Evolutionary conservation across 2,888 invertebrate species (phyloP).

Genomic region (Anodontia alba): DNA sequence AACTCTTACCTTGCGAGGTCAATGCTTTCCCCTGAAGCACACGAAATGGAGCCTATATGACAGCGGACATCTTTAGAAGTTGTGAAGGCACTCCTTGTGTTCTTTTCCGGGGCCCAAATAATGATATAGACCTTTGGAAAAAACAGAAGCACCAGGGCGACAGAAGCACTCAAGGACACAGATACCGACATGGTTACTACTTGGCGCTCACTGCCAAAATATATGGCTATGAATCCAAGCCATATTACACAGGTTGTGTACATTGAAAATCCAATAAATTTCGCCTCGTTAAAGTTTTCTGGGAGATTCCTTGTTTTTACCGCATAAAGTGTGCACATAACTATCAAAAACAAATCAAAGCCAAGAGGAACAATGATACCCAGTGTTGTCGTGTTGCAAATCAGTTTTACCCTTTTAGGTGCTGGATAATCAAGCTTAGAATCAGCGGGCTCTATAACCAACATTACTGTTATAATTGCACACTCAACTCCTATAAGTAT

Average conservation of each 20-base stretch:
- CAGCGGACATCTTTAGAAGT: slow-evolving; percentile 90
- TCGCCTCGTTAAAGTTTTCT: slow-evolving; percentile 96
- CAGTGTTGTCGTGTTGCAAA: slow-evolving; percentile 88
- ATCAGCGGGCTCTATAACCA: slow-evolving; percentile 88
- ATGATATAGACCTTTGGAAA: slow-evolving; percentile 92
- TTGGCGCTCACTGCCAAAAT: slow-evolving; percentile 92
- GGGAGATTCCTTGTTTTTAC: slow-evolving; percentile 93
- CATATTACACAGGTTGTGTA: slow-evolving; percentile 98
- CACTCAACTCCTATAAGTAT: slow-evolving; percentile 95
- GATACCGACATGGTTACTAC: slow-evolving; percentile 89
- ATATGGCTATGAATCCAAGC: slow-evolving; percentile 98
- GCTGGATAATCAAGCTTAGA: slow-evolving; percentile 85
- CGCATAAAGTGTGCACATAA: slow-evolving; percentile 97
- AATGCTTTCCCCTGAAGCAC: slow-evolving; percentile 78
- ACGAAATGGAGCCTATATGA: slow-evolving; percentile 87
- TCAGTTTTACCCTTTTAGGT: slow-evolving; percentile 87
- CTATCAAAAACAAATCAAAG: slow-evolving; percentile 90
- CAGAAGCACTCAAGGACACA: slow-evolving; percentile 90
- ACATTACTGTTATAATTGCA: slow-evolving; percentile 88
- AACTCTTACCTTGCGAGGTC: slow-evolving; percentile 73
- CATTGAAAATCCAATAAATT: slow-evolving; percentile 97
- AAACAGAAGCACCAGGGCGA: slow-evolving; percentile 90
- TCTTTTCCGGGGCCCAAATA: slow-evolving; percentile 90
- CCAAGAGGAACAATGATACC: slow-evolving; percentile 91
- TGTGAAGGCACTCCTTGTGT: slow-evolving; percentile 91